Evolutionary conservation across 2,888 invertebrate species (phyloP).

Genomic region (Conistra vaccinii): DNA sequence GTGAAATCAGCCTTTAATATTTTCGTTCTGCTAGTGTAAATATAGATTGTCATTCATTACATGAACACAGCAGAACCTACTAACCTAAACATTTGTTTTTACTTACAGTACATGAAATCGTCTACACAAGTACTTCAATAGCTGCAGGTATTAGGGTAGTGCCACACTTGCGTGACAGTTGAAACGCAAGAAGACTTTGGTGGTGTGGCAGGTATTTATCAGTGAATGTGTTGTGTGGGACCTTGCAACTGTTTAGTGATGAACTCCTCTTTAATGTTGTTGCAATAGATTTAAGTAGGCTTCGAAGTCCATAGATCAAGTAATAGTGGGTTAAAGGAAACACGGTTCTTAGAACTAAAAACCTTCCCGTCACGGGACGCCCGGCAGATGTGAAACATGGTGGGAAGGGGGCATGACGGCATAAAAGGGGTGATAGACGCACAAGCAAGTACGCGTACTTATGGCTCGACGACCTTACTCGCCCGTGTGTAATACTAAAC

Average conservation of each 20-base stretch:
- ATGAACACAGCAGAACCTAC: background rate
- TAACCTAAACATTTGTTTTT: conserved; percentile 35
- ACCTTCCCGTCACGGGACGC: no score
- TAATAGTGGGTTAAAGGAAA: conserved; percentile 15
- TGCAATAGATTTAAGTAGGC: conserved; percentile 43
- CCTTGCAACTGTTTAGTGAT: conserved; percentile 45
- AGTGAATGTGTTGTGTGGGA: conserved; percentile 48
- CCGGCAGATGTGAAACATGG: no score
- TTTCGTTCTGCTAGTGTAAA: background rate
- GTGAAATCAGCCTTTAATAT: no score
- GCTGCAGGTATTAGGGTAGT: conserved; percentile 61
- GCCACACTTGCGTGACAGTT: conserved; percentile 41
- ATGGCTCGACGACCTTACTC: no score
- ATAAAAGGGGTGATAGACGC: no score
- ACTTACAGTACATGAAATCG: conserved; percentile 79
- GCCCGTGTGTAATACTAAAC: no score
- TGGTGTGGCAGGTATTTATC: conserved; percentile 44
- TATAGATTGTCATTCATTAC: background rate
- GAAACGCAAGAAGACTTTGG: conserved; percentile 24
- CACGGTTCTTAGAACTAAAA: background rate
- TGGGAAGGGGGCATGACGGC: no score
- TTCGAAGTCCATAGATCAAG: conserved; percentile 28
- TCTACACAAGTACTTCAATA: conserved; percentile 26
- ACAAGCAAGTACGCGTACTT: no score
- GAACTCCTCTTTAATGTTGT: conserved; percentile 48